Conservation (phyloP, 2,797 vertebrate species). For the Oceanodroma leucorhoa region DNA sequence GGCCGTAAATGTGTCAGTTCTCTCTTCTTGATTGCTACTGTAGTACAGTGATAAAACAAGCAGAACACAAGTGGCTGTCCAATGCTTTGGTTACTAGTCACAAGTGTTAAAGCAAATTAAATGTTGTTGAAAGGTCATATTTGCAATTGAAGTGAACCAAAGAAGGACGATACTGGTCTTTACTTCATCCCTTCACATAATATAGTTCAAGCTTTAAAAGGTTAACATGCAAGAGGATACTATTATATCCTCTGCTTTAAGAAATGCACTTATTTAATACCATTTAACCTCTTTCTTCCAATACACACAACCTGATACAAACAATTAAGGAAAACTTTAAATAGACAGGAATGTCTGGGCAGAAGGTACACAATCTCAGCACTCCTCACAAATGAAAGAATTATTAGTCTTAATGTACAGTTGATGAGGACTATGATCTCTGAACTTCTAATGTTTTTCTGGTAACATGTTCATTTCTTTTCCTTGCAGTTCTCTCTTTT, state of each 20-base stretch:
- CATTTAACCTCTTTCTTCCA: background rate
- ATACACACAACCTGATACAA: background rate
- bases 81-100: background rate
- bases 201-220: background rate
- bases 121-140: constrained; percentile 6
- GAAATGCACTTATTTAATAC: background rate
- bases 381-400: background rate
- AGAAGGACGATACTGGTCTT: background rate
- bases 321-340: background rate
- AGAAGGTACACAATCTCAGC: background rate
- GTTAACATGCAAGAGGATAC: background rate
- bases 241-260: background rate
- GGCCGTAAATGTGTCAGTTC: constrained; percentile 49
- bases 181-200: background rate
- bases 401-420: background rate
- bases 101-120: background rate
- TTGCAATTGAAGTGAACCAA: background rate
- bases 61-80: constrained; percentile 6
- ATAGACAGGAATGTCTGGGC: background rate
- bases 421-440: background rate
- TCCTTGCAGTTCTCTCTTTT: background rate
- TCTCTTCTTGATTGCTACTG: constrained; percentile 11
- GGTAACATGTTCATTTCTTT: background rate
- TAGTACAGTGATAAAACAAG: constrained; percentile 28
- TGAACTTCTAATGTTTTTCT: background rate